These are phyloP conservation scores for Odocoileus virginianus DNA, from an alignment of 2,113 vertebrate species.

Conservation along the genomic window DNA sequence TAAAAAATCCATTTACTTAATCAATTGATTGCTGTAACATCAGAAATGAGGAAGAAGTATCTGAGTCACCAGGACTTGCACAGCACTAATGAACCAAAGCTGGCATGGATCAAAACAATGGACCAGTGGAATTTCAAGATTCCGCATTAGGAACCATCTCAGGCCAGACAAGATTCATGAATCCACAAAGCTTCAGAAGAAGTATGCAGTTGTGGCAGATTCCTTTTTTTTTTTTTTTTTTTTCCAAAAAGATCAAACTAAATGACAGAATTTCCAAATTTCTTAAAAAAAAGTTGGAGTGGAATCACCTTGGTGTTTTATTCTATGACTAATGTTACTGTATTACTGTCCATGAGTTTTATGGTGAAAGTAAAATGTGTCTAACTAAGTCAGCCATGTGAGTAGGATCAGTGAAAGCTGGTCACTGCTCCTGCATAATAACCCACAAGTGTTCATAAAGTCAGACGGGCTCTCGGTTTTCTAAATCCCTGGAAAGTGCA, in stretches of 20 bases:
- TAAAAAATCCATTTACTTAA: not conserved
- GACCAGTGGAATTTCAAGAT: not conserved
- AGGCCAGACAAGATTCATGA: not conserved
- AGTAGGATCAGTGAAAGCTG: not conserved
- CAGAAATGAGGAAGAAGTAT: not conserved
- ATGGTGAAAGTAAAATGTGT: not conserved
- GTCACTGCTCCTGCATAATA: not conserved
- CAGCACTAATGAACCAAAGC: not conserved
- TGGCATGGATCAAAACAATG: not conserved
- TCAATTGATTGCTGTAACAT: not conserved
- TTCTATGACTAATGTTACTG: not conserved
- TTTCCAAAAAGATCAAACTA: not conserved
- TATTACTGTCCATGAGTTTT: not conserved
- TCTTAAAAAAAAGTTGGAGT: not conserved
- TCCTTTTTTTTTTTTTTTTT: not conserved
- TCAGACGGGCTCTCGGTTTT: not conserved
- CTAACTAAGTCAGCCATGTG: not conserved
- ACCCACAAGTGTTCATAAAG: not conserved
- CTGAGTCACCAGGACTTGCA: not conserved
- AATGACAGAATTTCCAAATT: not conserved
- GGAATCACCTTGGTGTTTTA: not conserved
- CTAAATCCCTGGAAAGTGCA: conserved; percentile 38
- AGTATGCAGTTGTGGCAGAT: not conserved
- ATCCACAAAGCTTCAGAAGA: not conserved
- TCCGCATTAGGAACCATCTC: not conserved